Conservation (phyloP, 2,113 vertebrate genomes). For the Trematomus loennbergii region DNA sequence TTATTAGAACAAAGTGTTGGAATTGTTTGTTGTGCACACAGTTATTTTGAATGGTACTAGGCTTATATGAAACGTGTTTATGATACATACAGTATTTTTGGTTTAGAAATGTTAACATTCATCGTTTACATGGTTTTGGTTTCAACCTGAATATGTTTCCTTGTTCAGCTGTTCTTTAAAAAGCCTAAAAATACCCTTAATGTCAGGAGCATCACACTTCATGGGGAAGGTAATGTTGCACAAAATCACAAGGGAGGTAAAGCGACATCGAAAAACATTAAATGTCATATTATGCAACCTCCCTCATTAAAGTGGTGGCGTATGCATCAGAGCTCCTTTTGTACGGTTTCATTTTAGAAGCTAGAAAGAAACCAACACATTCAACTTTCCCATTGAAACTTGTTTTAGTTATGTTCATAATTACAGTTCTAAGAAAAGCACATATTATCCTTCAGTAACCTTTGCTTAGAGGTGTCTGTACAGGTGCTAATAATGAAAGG, state of each 20-base stretch:
- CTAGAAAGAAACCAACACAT: conserved; percentile 8
- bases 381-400: conserved; percentile 27
- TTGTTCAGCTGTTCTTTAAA: not conserved
- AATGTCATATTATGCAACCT: conserved; percentile 32
- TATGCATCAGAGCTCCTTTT: conserved; percentile 7
- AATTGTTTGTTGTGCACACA: no score
- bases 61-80: no score
- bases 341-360: conserved; percentile 23
- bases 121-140: no score
- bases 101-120: no score
- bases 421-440: conserved; percentile 6
- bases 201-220: not conserved
- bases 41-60: no score
- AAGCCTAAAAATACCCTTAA: not conserved
- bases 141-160: not conserved
- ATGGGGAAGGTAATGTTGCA: conserved; percentile 13
- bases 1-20: no score
- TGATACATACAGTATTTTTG: no score
- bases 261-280: not conserved
- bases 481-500: not conserved
- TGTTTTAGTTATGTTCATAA: conserved; percentile 32
- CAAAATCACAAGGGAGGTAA: not conserved
- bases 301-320: not conserved
- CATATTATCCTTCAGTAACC: not conserved
- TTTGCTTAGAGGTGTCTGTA: not conserved